phyloP scores from a whole-genome alignment of 2,888 invertebrate genomes.

The Drosophila setosimentum region DNA sequence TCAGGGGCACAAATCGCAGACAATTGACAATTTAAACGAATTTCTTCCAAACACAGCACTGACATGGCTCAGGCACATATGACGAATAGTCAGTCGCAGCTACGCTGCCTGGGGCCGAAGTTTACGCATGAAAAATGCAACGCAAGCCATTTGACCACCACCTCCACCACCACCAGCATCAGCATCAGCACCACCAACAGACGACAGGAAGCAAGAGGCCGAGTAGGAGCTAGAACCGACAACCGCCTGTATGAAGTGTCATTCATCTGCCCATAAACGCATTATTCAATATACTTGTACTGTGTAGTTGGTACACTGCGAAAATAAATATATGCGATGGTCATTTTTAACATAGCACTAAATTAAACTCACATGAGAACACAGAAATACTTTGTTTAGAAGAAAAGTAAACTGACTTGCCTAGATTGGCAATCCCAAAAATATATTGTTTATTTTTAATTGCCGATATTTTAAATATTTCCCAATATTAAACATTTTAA shows the following conservation, averaged over 20 bases:
- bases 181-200: conserved; percentile 42
- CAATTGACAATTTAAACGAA: conserved; percentile 81
- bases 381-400: neutral
- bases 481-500: neutral
- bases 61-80: conserved; percentile 75
- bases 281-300: conserved; percentile 81
- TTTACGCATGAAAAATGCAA: conserved; percentile 79
- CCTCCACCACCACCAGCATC: conserved; percentile 48
- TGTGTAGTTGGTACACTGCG: conserved; percentile 4
- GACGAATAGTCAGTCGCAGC: conserved; percentile 72
- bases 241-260: conserved; percentile 83
- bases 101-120: conserved; percentile 55
- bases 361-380: neutral
- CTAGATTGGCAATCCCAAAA: neutral
- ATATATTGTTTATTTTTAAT: neutral
- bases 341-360: neutral
- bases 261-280: conserved; percentile 84
- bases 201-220: conserved; percentile 20
- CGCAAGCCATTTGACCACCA: conserved; percentile 69
- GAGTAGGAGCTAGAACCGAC: conserved; percentile 54
- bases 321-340: neutral
- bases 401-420: neutral
- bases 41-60: conserved; percentile 76
- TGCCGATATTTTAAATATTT: neutral
- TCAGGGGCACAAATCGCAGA: conserved; percentile 64